Percentiles rank a stretch among this genome's conserved stretches.
Conservation (phyloP, 2,888 invertebrate species). For the Leptinotarsa peninsularis region DNA sequence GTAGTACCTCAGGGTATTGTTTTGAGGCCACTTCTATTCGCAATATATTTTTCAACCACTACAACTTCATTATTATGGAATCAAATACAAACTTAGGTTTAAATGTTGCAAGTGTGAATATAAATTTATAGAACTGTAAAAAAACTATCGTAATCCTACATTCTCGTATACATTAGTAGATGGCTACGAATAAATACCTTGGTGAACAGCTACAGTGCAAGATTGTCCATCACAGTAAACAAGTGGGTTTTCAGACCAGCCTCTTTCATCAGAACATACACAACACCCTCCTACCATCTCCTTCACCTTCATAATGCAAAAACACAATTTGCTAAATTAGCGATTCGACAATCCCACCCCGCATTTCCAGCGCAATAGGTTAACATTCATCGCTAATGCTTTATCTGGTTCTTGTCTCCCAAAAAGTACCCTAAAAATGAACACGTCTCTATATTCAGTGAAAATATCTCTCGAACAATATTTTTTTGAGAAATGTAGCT, state of each 20-base stretch:
- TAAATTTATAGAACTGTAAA: no score
- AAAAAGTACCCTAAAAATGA: constrained; percentile 46
- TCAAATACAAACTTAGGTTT: no score
- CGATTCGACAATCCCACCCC: constrained; percentile 66
- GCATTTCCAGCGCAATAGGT: constrained; percentile 58
- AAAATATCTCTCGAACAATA: not conserved
- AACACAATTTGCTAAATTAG: constrained; percentile 67
- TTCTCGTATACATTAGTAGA: no score
- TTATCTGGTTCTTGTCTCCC: constrained; percentile 41
- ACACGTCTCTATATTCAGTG: not conserved
- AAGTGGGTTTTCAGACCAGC: constrained; percentile 98
- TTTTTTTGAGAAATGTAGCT: no score
- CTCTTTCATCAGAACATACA: constrained; percentile 95
- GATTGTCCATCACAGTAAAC: constrained; percentile 99
- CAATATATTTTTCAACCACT: no score
- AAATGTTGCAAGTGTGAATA: no score
- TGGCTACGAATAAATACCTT: constrained; percentile 73
- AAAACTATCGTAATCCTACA: not conserved
- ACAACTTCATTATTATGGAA: no score
- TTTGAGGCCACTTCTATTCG: not conserved
- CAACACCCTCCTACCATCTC: constrained; percentile 99
- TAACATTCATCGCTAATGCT: constrained; percentile 55
- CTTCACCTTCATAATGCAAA: constrained; percentile 81
- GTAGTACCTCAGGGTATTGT: not conserved
- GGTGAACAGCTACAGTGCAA: constrained; percentile 98